These are phyloP conservation scores for Chloroclystis v-ata DNA, from an alignment of 2,888 invertebrate species.

Conservation along the genomic window DNA sequence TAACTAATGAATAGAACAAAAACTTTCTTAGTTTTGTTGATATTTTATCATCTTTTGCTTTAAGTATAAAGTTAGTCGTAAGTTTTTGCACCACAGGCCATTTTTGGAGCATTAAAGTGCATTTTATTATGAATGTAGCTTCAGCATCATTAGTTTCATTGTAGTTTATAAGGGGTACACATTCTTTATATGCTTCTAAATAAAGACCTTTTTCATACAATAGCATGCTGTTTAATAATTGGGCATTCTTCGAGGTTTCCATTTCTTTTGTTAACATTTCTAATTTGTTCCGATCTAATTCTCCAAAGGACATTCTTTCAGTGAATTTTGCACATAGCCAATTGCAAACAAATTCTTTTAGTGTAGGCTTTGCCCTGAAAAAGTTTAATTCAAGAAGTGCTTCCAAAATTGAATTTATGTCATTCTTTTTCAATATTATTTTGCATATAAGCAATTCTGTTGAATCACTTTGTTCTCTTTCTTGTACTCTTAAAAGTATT, in stretches of 20 bases:
- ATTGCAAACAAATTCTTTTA: slow-evolving; percentile 60
- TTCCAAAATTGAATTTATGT: slow-evolving; percentile 43
- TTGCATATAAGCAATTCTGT: slow-evolving; percentile 54
- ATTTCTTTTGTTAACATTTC: slow-evolving; percentile 76
- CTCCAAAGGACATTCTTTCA: slow-evolving; percentile 46
- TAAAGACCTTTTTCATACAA: slow-evolving; percentile 72
- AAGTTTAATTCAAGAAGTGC: slow-evolving; percentile 49
- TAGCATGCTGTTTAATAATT: slow-evolving; percentile 79
- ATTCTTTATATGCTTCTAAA: slow-evolving; percentile 73
- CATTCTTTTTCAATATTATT: slow-evolving; percentile 48
- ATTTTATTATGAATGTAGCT: slow-evolving; percentile 58
- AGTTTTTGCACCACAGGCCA: slow-evolving; percentile 65
- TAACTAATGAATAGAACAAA: slow-evolving; percentile 53
- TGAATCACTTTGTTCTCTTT: slow-evolving; percentile 41
- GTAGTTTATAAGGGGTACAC: slow-evolving; percentile 65
- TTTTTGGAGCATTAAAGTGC: slow-evolving; percentile 61
- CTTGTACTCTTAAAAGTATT: slow-evolving; percentile 40
- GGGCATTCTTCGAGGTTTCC: slow-evolving; percentile 78
- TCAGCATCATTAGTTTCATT: slow-evolving; percentile 57
- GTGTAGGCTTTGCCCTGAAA: slow-evolving; percentile 46
- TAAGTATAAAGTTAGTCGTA: slow-evolving; percentile 58
- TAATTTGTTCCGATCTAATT: slow-evolving; percentile 65
- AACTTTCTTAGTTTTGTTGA: slow-evolving; percentile 44
- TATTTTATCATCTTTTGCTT: slow-evolving; percentile 51
- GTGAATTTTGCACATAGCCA: slow-evolving; percentile 55